Base-by-base conservation (phyloP, 2,888 invertebrate genomes). In the Ganaspis brasiliensis region DNA sequence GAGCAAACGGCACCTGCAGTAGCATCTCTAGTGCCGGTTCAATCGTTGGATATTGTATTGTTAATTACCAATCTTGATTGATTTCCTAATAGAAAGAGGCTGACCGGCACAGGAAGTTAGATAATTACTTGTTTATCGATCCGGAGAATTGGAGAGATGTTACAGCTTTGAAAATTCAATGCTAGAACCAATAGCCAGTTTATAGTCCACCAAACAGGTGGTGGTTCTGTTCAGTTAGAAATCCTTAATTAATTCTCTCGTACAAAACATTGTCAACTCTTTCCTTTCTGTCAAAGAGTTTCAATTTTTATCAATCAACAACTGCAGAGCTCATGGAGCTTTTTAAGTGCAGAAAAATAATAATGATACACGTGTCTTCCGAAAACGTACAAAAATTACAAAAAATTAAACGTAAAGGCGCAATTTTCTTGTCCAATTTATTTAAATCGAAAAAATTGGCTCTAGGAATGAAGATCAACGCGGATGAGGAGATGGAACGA, bases 381-480 rank as follows among this genome's bases (percentile, higher is more conserved):
- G 89, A 88, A 75, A 87, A 84, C 84, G 86, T 85, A 81, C 88
- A 88, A 75, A 89, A 87, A 82, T 90, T 89, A 87, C 87, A 89
- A 74, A 88, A 89, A 80, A 82, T 91, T 79, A 89, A 90, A 79
- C 90, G 91, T 52, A 91, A 91, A 82, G 88, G 91, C 67, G 86
- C 89, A 72, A 88, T 88, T 57, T 91, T 90, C 83, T 82, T 91
- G 61, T 85, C 89, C 70, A 88, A 84, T 77, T 81, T 91, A 24
- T 91, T 91, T 81, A 88, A 86, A 76, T 85, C 86, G 74, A 88
- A 86, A 79, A 89, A 87, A 84, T 82, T 89, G 79, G 83, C 86
- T 79, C 79, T 89, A 85, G 91, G 89, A 74, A 89, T 91, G 90
- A 90, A 89, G 87, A 89, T 91, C 84, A 87, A 90, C 81, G 89